These are phyloP conservation scores for Drosophila affinis DNA, from an alignment of 2,888 invertebrate species.

Conservation along the genomic window DNA sequence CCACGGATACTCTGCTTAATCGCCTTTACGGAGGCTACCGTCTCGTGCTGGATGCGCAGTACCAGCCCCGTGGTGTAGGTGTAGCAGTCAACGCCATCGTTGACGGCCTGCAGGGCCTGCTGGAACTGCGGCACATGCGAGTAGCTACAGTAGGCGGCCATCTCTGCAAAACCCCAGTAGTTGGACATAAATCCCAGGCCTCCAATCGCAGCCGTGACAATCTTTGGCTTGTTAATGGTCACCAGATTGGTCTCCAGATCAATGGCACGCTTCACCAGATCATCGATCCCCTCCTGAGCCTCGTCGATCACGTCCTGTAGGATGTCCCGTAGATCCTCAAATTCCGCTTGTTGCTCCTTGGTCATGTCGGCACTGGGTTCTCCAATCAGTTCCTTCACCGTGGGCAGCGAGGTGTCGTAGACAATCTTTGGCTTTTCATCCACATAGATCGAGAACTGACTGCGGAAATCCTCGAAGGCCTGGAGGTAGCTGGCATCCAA, in stretches of 20 bases:
- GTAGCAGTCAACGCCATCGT: conserved; percentile 75
- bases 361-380: conserved; percentile 38
- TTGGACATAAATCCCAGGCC: conserved; percentile 60
- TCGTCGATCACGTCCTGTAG: conserved; percentile 75
- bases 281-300: conserved; percentile 65
- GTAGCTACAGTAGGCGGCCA: conserved; percentile 76
- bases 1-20: conserved; percentile 62
- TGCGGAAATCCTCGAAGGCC: conserved; percentile 56
- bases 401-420: conserved; percentile 71
- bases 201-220: conserved; percentile 58
- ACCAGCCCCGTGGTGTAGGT: conserved; percentile 63
- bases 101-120: conserved; percentile 66
- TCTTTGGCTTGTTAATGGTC: conserved; percentile 71
- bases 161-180: conserved; percentile 43
- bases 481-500: conserved; percentile 45
- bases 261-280: conserved; percentile 61
- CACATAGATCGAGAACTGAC: conserved; percentile 43
- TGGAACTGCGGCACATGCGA: conserved; percentile 74
- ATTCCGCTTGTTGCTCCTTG: conserved; percentile 57
- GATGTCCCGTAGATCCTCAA: conserved; percentile 65
- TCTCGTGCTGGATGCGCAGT: conserved; percentile 65
- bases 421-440: conserved; percentile 42
- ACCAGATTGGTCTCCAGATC: conserved; percentile 60
- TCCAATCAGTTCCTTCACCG: conserved; percentile 63
- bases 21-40: conserved; percentile 65